phyloP scores from a whole-genome alignment of 2,888 invertebrate genomes.

The Endotricha flammealis region DNA sequence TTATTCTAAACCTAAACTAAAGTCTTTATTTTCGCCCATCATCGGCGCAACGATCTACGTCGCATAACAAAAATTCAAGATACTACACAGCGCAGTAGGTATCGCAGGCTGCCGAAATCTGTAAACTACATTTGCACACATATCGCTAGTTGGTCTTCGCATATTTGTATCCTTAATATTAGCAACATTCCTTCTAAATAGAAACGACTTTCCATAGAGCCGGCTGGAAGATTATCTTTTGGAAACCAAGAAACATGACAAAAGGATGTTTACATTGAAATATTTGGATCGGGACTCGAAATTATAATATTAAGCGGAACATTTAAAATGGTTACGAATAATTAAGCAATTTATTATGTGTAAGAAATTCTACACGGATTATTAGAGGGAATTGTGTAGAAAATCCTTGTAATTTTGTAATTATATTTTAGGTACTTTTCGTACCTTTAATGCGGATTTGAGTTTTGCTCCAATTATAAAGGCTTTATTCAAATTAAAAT shows the following conservation, averaged over 20 bases:
- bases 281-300: slow-evolving; percentile 9
- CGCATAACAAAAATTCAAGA: too few species aligned
- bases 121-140: too few species aligned
- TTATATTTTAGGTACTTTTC: not conserved
- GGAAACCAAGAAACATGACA: slow-evolving; percentile 13
- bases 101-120: too few species aligned
- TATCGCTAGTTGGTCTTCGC: too few species aligned
- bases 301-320: slow-evolving; percentile 3
- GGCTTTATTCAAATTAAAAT: too few species aligned
- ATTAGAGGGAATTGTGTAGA: too few species aligned
- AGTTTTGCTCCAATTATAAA: too few species aligned
- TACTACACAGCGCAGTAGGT: too few species aligned
- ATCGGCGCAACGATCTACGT: too few species aligned
- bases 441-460: not conserved
- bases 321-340: not conserved
- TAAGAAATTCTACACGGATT: not conserved
- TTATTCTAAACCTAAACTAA: too few species aligned
- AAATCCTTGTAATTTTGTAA: not conserved
- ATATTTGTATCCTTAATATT: slow-evolving; percentile 29
- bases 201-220: slow-evolving; percentile 30
- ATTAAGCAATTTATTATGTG: not conserved
- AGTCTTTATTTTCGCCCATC: too few species aligned
- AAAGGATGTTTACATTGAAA: slow-evolving; percentile 5
- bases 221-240: slow-evolving; percentile 22
- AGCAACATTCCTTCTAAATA: slow-evolving; percentile 31